Base-by-base conservation (phyloP, 1,140 invertebrate species). In the Drosophila azteca region DNA sequence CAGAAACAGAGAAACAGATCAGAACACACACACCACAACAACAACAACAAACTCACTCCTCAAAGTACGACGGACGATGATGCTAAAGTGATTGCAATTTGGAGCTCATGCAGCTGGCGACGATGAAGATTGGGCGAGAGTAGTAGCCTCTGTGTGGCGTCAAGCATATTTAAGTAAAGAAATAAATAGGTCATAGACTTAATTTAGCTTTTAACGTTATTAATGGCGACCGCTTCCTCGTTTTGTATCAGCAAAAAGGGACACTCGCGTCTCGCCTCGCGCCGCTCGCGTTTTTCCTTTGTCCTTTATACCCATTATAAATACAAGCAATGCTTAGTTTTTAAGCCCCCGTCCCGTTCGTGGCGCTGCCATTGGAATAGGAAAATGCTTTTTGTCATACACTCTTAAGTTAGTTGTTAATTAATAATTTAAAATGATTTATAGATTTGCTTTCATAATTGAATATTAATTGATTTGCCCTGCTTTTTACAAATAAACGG, bases 31-130 rank as follows among this genome's bases (percentile, higher is more conserved):
- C 17, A 46, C 41, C 46, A 53, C 60, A 45, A 58, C 41, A 59
- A 64, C 44, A 50, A 65, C 20, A 62, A 74, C 53, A 41, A 87
- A 87, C 83, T 83, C 83, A 89, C 83, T 88, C 83, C 83, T 88
- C 83, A 88, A 88, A 88, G 83, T 88, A 88, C 72, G 79, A 88
- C 49, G 83, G 79, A 88, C 84, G 84, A 89, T 70, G 84, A 88
- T 88, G 79, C 77, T 82, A 88, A 83, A 88, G 83, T 88, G 83
- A 84, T 84, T 79, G 68, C 67, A 66, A 77, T 79, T 89, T 87
- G 79, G 62, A 22, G 20, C 58, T 68, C 63, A 73, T 77, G 73
- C 80, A 69, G 69, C 68, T 82, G 73, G 72, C 68, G 49, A 26
- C 43, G 29, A 45, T 48, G 53, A 62, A 17, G 48, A 64, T 62